phyloP scores from a whole-genome alignment of 1,140 invertebrate species.

The Eurosta solidaginis region DNA sequence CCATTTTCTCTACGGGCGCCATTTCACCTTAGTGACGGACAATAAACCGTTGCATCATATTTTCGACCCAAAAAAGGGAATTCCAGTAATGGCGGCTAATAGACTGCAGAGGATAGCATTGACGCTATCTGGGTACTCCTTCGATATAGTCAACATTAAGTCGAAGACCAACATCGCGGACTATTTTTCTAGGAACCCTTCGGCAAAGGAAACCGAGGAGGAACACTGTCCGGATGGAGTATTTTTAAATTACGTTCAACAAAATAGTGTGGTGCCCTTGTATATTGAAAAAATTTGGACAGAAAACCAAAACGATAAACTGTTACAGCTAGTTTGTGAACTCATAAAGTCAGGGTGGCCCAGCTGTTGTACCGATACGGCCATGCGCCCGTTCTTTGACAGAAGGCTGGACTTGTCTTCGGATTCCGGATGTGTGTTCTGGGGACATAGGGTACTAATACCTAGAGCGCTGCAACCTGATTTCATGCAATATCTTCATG shows the following conservation, averaged over 20 bases:
- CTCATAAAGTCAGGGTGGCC: background rate
- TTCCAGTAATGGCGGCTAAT: conserved; percentile 43
- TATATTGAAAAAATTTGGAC: too few species aligned
- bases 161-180: too few species aligned
- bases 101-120: conserved; percentile 49
- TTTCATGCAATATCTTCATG: conserved; percentile 47
- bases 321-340: background rate
- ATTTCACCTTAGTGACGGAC: conserved; percentile 42
- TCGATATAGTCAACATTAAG: too few species aligned
- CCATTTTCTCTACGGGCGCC: conserved; percentile 45
- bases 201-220: too few species aligned
- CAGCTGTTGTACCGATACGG: background rate
- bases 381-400: background rate
- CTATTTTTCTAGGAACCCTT: conserved; percentile 35
- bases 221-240: too few species aligned
- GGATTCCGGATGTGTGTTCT: background rate
- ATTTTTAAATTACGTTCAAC: too few species aligned
- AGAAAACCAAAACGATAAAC: too few species aligned
- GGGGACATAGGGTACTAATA: background rate
- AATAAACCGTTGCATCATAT: conserved; percentile 56
- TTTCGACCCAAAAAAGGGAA: conserved; percentile 47
- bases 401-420: background rate
- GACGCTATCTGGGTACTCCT: too few species aligned
- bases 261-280: too few species aligned
- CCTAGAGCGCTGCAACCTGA: background rate